Base-by-base conservation (phyloP, 1,140 invertebrate genomes). In the Drosophila triauraria region DNA sequence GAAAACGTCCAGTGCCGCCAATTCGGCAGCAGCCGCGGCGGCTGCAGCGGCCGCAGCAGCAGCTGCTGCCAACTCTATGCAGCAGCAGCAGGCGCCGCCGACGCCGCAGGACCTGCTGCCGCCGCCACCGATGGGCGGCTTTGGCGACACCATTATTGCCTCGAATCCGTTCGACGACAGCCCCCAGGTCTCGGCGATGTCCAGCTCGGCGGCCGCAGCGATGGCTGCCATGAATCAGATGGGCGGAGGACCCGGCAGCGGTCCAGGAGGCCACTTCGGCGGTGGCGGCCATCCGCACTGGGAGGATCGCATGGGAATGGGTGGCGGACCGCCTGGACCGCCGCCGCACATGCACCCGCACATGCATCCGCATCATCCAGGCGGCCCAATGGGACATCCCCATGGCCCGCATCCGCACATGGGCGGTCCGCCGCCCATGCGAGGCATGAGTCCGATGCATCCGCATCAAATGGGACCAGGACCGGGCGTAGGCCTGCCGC, bases 111-210 rank as follows among this genome's bases (percentile, higher is more conserved):
- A 97, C 93, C 95, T 98, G 90, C 93, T 98, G 70, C 94, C 97
- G 65, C 97, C 97, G 30, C 97, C 97, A 13, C 96, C 97, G 32
- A 95, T 96, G 81, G 95, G 96, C 46, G 97, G 97, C 57, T 98
- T 97, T 93, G 97, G 97, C 44, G 97, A 98, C 90, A 98, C 97
- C 48, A 98, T 99, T 88, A 95, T 98, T 70, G 98, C 97, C 40
- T 98, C 97, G 60, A 99, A 99, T 94, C 98, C 98, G 30, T 99
- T 99, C 93, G 98, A 99, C 93, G 98, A 99, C 88, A 97, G 96
- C 12, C 97, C 97, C 25, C 94, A 95, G 93, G 85, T 80, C 10
- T 82, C 86, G 40, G 80, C 83, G 9, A 91, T 92, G 85, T 91
- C 91, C 4, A 91, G 82, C 30, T 88, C 85, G 5, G 87, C 84